Evolutionary conservation across 2,888 invertebrate species (phyloP).

Genomic region (Mayetiola destructor): DNA sequence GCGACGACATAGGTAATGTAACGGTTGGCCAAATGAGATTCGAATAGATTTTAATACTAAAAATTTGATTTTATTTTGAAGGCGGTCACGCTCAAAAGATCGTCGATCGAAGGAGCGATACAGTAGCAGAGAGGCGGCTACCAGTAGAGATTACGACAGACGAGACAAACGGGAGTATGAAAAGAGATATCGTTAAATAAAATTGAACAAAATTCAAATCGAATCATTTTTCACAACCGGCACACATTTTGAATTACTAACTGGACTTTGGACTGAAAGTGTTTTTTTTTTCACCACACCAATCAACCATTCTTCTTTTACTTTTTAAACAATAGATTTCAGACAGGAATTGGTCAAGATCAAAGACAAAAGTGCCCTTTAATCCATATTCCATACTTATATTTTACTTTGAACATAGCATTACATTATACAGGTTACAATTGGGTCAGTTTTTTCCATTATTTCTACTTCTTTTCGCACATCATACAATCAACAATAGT

Average conservation of each 20-base stretch:
- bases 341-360: too few species aligned
- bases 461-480: neutral
- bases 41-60: neutral
- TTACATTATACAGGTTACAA: too few species aligned
- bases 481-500: neutral
- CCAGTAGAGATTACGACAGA: slow-evolving; percentile 16
- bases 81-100: slow-evolving; percentile 23
- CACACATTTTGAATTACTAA: too few species aligned
- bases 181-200: slow-evolving; percentile 19
- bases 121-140: slow-evolving; percentile 21
- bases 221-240: too few species aligned
- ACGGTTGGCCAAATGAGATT: slow-evolving; percentile 25
- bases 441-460: neutral
- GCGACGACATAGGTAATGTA: slow-evolving; percentile 19
- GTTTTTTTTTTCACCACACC: neutral
- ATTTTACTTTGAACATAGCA: too few species aligned
- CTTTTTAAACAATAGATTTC: too few species aligned
- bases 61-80: neutral
- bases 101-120: slow-evolving; percentile 17
- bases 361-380: too few species aligned
- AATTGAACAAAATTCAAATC: too few species aligned
- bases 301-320: too few species aligned
- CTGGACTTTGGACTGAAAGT: neutral
- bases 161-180: slow-evolving; percentile 26
- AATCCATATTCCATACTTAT: too few species aligned